Evolutionary conservation across 1,140 invertebrate species (phyloP).

Genomic region (Hormaphis cornu): DNA sequence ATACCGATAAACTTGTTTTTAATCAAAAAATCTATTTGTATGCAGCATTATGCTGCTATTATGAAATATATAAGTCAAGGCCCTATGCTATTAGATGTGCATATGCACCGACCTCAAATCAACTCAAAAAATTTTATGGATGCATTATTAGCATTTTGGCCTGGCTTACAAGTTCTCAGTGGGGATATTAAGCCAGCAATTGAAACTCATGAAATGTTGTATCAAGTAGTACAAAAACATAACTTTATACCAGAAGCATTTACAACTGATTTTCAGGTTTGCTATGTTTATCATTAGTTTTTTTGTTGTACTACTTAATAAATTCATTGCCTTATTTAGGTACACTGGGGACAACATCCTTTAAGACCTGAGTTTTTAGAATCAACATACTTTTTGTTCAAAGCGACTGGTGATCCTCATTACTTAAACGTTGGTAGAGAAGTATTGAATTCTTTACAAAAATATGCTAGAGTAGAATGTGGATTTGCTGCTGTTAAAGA

Average conservation of each 20-base stretch:
- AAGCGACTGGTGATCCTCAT: slow-evolving; percentile 88
- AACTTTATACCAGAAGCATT: slow-evolving; percentile 98
- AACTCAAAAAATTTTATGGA: slow-evolving; percentile 97
- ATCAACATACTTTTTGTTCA: slow-evolving; percentile 93
- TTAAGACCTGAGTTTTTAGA: slow-evolving; percentile 95
- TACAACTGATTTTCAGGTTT: slow-evolving; percentile 81
- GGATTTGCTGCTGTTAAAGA: slow-evolving; percentile 96
- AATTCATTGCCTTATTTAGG: slow-evolving; percentile 46
- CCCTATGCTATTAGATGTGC: slow-evolving; percentile 91
- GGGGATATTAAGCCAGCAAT: slow-evolving; percentile 94
- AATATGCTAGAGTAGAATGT: slow-evolving; percentile 83
- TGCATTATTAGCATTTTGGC: slow-evolving; percentile 94
- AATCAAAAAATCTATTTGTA: too few species aligned
- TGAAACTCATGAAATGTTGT: slow-evolving; percentile 93
- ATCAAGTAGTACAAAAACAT: slow-evolving; percentile 92
- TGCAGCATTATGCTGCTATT: slow-evolving; percentile 85
- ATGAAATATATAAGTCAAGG: slow-evolving; percentile 97
- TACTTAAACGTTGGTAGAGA: slow-evolving; percentile 88
- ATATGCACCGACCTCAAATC: slow-evolving; percentile 94
- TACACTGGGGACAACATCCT: slow-evolving; percentile 97
- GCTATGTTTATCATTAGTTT: slow-evolving; percentile 35
- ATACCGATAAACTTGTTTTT: too few species aligned
- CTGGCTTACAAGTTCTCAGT: slow-evolving; percentile 85
- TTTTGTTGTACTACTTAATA: not conserved
- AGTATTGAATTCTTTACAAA: slow-evolving; percentile 82